Percentiles rank a stretch among this genome's conserved stretches.
phyloP scores from a whole-genome alignment of 2,888 invertebrate genomes.

The Anticlea derivata region DNA sequence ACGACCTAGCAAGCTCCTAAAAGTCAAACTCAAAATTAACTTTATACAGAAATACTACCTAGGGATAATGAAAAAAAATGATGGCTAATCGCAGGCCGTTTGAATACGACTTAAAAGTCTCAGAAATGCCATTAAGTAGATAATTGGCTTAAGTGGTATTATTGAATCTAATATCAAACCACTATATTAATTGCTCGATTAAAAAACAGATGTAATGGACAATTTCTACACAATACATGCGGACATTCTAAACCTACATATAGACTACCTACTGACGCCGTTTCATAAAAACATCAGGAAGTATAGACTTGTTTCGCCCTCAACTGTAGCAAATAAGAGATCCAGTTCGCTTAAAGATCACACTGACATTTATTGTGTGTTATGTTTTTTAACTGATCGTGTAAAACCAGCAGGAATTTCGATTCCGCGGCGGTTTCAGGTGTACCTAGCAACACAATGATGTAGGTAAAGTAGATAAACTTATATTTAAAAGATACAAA shows the following conservation, averaged over 20 bases:
- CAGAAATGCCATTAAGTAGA: slow-evolving; percentile 2
- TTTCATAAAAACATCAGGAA: slow-evolving; percentile 62
- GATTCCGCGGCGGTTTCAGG: too few species aligned
- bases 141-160: slow-evolving; percentile 3
- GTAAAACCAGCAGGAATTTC: slow-evolving; percentile 10
- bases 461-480: too few species aligned
- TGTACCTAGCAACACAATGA: too few species aligned
- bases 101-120: too few species aligned
- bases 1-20: too few species aligned
- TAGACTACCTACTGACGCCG: slow-evolving; percentile 40
- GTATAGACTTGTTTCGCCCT: slow-evolving; percentile 73
- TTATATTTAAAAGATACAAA: too few species aligned
- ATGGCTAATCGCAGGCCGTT: too few species aligned
- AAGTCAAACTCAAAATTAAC: too few species aligned
- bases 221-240: slow-evolving; percentile 23
- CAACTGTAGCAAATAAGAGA: slow-evolving; percentile 64
- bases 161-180: background rate
- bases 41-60: too few species aligned
- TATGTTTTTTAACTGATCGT: slow-evolving; percentile 40
- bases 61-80: too few species aligned
- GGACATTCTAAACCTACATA: slow-evolving; percentile 25
- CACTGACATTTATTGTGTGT: slow-evolving; percentile 70
- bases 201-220: slow-evolving; percentile 11
- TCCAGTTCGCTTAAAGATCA: slow-evolving; percentile 76
- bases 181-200: slow-evolving; percentile 6